These are phyloP conservation scores for Calonectris borealis DNA, from an alignment of 2,113 vertebrate genomes.

Conservation along the genomic window DNA sequence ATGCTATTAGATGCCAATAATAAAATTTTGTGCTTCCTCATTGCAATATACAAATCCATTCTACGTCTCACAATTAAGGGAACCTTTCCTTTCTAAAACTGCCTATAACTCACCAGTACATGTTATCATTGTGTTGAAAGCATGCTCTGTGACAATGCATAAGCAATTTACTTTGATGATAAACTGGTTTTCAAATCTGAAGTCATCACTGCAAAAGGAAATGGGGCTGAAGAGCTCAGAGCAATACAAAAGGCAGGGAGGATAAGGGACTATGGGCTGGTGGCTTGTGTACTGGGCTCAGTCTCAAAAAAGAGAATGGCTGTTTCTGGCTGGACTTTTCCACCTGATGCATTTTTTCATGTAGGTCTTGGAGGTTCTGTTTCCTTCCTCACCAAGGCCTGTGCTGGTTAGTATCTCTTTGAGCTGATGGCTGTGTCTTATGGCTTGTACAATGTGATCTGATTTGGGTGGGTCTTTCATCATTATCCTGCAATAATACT, in stretches of 20 bases:
- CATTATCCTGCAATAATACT: not conserved
- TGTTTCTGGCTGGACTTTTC: not conserved
- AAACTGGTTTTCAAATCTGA: not conserved
- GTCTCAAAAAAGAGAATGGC: not conserved
- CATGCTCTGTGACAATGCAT: not conserved
- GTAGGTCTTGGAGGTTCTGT: not conserved
- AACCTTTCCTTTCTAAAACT: not conserved
- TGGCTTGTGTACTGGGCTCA: not conserved
- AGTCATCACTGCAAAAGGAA: not conserved
- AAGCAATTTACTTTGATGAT: not conserved
- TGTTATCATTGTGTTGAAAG: not conserved
- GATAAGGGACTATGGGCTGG: not conserved
- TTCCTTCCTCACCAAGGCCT: not conserved
- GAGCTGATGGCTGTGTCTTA: not conserved
- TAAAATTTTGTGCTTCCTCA: not conserved
- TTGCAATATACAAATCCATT: not conserved
- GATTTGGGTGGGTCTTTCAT: not conserved
- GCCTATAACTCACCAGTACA: not conserved
- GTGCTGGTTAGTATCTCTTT: not conserved
- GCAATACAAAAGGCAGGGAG: not conserved
- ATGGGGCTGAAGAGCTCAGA: not conserved
- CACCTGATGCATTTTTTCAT: not conserved
- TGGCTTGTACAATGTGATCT: not conserved
- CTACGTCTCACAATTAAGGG: not conserved
- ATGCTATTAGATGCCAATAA: not conserved